Conservation (phyloP, 2,113 vertebrate genomes). For the Paedocypris sp. region DNA sequence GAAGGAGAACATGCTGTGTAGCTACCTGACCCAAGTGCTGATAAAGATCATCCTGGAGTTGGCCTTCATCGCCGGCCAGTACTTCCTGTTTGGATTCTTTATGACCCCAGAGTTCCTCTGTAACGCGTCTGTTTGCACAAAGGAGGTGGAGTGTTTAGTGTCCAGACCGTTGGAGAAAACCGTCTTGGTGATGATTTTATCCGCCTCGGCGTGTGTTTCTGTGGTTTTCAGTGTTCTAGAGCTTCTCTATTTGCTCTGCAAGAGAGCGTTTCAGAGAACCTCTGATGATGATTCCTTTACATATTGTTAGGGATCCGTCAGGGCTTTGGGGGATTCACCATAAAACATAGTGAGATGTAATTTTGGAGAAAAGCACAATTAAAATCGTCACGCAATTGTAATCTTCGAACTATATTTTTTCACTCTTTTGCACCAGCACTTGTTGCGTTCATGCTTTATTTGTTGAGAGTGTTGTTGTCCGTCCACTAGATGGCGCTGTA, state of each 20-base stretch:
- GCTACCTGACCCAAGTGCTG: slow-evolving; percentile 78
- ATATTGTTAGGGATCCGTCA: too few species aligned
- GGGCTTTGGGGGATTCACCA: too few species aligned
- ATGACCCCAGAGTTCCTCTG: slow-evolving; percentile 67
- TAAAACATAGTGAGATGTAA: too few species aligned
- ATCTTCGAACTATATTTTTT: too few species aligned
- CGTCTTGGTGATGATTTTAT: slow-evolving; percentile 74
- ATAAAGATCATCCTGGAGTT: slow-evolving; percentile 79
- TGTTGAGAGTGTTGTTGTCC: background rate
- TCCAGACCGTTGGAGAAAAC: slow-evolving; percentile 73
- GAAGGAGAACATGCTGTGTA: slow-evolving; percentile 70
- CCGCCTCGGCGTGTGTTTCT: slow-evolving; percentile 73
- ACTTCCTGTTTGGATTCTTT: slow-evolving; percentile 62
- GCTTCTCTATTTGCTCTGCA: slow-evolving; percentile 74
- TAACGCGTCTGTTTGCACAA: slow-evolving; percentile 44
- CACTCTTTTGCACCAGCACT: background rate
- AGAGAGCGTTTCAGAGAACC: slow-evolving; percentile 41
- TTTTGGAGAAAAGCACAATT: too few species aligned
- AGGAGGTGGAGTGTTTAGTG: slow-evolving; percentile 70
- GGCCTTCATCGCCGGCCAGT: slow-evolving; percentile 75
- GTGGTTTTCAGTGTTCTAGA: slow-evolving; percentile 76
- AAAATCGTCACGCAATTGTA: too few species aligned
- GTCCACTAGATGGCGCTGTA: slow-evolving; percentile 3
- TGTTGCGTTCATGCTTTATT: too few species aligned
- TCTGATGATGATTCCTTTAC: too few species aligned